Conservation (phyloP, 1,140 invertebrate genomes). For the Cherax destructor region DNA sequence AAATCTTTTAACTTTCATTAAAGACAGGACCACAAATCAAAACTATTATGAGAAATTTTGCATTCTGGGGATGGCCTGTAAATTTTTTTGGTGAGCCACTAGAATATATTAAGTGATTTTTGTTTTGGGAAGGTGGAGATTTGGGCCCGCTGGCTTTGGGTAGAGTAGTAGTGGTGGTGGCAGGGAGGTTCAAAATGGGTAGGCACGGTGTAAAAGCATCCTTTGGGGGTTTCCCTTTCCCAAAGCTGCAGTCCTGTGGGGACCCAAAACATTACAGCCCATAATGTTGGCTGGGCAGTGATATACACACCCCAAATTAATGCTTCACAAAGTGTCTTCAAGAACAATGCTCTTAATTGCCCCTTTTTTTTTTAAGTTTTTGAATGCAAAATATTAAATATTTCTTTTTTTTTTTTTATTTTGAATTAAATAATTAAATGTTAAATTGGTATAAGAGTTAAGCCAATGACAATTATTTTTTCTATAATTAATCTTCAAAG, state of each 20-base stretch:
- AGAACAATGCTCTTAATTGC: neutral
- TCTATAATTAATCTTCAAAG: neutral
- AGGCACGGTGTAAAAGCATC: constrained; percentile 42
- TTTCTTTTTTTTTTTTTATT: neutral
- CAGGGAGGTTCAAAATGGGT: constrained; percentile 26
- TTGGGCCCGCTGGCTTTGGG: too few species aligned
- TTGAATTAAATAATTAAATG: neutral
- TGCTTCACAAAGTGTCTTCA: neutral
- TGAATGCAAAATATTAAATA: neutral
- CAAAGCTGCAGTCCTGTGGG: constrained; percentile 44
- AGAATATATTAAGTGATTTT: too few species aligned
- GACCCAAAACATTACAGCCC: constrained; percentile 31
- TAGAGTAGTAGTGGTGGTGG: neutral
- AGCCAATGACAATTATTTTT: neutral
- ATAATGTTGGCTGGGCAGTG: constrained; percentile 23
- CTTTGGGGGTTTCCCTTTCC: constrained; percentile 40
- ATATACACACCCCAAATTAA: neutral
- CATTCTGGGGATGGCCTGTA: too few species aligned
- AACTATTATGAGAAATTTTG: too few species aligned
- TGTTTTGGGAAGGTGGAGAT: too few species aligned
- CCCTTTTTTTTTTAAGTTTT: neutral
- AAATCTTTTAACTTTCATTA: too few species aligned
- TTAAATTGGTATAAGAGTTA: neutral
- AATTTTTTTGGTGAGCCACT: too few species aligned
- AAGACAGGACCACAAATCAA: too few species aligned